Percentiles rank a stretch among this genome's conserved stretches.
These are phyloP conservation scores for Prionailurus bengalensis DNA, from an alignment of 2,113 vertebrate genomes.

Conservation along the genomic window DNA sequence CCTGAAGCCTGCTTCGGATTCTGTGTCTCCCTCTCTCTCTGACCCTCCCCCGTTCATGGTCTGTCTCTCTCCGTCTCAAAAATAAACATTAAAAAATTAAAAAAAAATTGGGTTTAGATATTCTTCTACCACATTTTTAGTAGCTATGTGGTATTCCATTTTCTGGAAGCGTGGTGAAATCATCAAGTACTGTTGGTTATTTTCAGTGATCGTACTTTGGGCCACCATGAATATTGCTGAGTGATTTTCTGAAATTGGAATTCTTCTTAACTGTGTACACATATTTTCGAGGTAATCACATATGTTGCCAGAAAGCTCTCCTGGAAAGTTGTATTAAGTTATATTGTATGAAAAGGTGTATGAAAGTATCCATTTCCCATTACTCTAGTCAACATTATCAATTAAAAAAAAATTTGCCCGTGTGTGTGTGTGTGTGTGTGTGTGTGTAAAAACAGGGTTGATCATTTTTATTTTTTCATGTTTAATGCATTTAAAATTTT, in stretches of 20 bases:
- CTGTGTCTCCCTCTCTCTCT: no score
- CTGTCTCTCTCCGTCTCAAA: no score
- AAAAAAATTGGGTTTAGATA: background rate
- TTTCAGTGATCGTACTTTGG: background rate
- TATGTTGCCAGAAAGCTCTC: background rate
- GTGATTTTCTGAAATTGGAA: background rate
- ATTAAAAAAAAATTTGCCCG: background rate
- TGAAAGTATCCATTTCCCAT: background rate
- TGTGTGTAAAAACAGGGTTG: background rate
- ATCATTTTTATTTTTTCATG: background rate
- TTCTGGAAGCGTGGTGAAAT: background rate
- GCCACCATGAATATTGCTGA: background rate
- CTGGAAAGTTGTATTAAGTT: background rate
- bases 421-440: background rate
- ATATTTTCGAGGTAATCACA: background rate
- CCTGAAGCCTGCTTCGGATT: no score
- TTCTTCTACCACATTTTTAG: background rate
- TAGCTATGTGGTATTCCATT: background rate
- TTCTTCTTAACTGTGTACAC: background rate
- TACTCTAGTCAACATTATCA: background rate
- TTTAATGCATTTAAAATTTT: conserved; percentile 4
- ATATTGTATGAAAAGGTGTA: background rate
- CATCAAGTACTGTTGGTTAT: background rate
- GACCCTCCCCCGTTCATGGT: no score
- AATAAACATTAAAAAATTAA: no score